Evolutionary conservation across 2,888 invertebrate genomes (phyloP), one percentile per base, ranked within the genome.

Genomic region (Himalopsyche japonica): DNA sequence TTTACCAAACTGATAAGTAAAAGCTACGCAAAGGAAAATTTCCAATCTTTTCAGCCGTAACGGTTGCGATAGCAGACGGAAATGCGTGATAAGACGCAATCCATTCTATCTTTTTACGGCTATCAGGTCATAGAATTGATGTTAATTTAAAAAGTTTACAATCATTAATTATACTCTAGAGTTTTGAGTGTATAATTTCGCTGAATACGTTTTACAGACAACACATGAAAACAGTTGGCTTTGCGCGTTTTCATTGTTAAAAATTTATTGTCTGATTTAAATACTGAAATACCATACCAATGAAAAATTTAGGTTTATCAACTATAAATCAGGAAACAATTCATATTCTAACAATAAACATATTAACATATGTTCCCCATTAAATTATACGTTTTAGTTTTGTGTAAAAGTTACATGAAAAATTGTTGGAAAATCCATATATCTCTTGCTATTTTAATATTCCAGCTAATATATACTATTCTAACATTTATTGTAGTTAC

Each of bases 111-210:
- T 87, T 79, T 84, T 86, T 83, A 82, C 83, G 84, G 86, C 86
- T 85, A 87, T 84, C 87, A 70, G 83, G 83, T 85, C 85, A 86
- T 86, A 83, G 82, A 82, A 49, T 85, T 77, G 84, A 85, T 86
- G 85, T 83, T 86, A 84, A 86, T 86, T 86, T 85, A 84, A 83
- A 86, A 86, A 86, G 80, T 86, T 86, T 84, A 79, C 83, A 85
- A 84, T 86, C 85, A 86, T 86, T 86, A 86, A 86, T 86, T 86
- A 86, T 82, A 85, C 82, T 80, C 86, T 70, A 82, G 79, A 82
- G 80, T 20, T 57, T 70, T 34, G 64, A 83, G 79, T 82, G 84
- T 85, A 78, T 86, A 84, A 85, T 85, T 86, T 86, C 76, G 48
- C 57, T 85, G 79, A 76, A 85, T 64, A 77, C n/a, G 24, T 32